Evolutionary conservation across 92 coral and sea anemone species (phyloP).

Genomic region (Bergia puertoricense): DNA sequence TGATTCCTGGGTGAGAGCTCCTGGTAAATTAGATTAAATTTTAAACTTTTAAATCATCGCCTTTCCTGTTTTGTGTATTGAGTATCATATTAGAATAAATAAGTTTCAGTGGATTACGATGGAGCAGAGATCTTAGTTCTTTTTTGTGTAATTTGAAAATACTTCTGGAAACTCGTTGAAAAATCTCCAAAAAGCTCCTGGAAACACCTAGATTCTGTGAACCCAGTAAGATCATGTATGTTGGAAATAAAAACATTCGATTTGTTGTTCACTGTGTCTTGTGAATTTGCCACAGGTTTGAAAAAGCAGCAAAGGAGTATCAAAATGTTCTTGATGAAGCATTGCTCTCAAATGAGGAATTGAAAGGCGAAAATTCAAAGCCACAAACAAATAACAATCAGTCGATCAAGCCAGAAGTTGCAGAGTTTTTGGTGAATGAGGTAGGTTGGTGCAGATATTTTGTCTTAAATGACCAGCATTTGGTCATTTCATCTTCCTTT

Average conservation of each 20-base stretch:
- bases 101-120: no score
- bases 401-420: conserved; percentile 48
- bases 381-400: conserved; percentile 45
- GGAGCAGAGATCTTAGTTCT: no score
- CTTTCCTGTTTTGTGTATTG: no score
- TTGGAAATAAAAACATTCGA: not conserved
- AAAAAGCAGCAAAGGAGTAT: conserved; percentile 83
- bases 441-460: conserved; percentile 38
- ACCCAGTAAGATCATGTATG: not conserved
- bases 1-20: no score
- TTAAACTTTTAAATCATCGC: no score
- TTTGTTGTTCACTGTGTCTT: not conserved
- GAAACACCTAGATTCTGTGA: no score
- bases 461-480: not conserved
- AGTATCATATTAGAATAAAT: no score
- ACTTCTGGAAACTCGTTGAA: no score
- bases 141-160: no score
- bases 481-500: not conserved
- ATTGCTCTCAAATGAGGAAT: conserved; percentile 50
- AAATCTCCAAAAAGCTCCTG: no score
- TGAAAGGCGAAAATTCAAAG: conserved; percentile 53
- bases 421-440: conserved; percentile 85
- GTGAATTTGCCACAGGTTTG: conserved; percentile 67
- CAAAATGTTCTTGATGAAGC: conserved; percentile 63
- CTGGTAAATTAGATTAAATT: no score